Conservation (phyloP, 2,888 invertebrate species). For the Oscheius sp. region DNA sequence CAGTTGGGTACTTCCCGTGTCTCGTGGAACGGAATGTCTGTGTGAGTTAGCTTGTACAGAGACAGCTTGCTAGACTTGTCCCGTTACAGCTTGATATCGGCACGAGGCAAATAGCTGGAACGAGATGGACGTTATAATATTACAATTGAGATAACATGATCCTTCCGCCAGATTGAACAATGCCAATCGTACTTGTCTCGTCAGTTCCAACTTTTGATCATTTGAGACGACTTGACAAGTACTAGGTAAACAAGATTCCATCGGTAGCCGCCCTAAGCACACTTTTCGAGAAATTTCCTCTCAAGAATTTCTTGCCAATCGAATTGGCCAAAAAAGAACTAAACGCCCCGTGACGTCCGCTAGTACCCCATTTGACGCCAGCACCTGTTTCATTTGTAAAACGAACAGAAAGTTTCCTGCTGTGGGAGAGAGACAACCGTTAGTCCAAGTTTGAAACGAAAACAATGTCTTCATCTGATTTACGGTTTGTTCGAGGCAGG, state of each 20-base stretch:
- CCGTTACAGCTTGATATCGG: no score
- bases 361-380: slow-evolving; percentile 24
- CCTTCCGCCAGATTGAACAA: no score
- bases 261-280: slow-evolving; percentile 21
- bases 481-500: slow-evolving; percentile 3
- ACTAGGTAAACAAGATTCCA: slow-evolving; percentile 1
- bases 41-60: no score
- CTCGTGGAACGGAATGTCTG: no score
- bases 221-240: background rate
- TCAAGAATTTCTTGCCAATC: slow-evolving; percentile 16
- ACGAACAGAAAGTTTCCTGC: slow-evolving; percentile 10
- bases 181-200: no score
- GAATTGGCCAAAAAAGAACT: slow-evolving; percentile 1
- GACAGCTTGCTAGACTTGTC: no score
- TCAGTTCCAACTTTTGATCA: background rate
- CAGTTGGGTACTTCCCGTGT: no score
- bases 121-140: no score
- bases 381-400: slow-evolving; percentile 34
- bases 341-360: slow-evolving; percentile 29
- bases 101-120: no score
- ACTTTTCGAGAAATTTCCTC: slow-evolving; percentile 7
- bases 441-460: slow-evolving; percentile 27
- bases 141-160: no score
- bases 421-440: slow-evolving; percentile 12
- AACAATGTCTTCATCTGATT: slow-evolving; percentile 11